Base-by-base conservation (phyloP, 92 coral and sea anemone species). In the Paragorgia papillata region DNA sequence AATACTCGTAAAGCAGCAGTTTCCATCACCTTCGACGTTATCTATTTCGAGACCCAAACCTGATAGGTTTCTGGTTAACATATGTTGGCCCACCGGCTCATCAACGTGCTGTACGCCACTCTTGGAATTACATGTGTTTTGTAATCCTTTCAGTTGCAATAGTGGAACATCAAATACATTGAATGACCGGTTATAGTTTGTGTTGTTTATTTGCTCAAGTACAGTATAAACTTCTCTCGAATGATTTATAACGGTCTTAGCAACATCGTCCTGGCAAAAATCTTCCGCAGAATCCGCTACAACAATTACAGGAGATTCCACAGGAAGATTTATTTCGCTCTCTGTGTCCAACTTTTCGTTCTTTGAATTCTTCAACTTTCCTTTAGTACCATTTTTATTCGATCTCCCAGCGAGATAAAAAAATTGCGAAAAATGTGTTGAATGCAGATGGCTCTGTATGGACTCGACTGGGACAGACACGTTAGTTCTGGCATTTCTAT, bases 1-100 rank as follows among this genome's bases (percentile, higher is more conserved):
- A 53, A 84, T 73, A 24, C 88, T 85, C 9, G 10, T 18, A 40
- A 85, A 85, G 3, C 69, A 80, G 74, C 88, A 85, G 57, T 79
- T 84, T 17, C 82, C 88, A 57, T 85, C 88, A 7, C 88, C 85
- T 24, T 22, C 27, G 20, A 80, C 76, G 10, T n/a, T 17, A 32
- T 84, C 88, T 0, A 60, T 13, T 9, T 18, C 21, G 14, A 78
- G 57, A 28, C 84, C 79, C 18, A 84, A 22, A 1, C 51, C 57
- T 2, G 79, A 22, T 15, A 84, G 75, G 44, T 84, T 69, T 61
- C 84, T 37, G 43, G 43, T 4, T 37, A 37, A 37, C 43, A 12
- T 37, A 4, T 37, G 43, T 37, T 37, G 43, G 6, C 43, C 12
- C 43, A 37, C 43, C 43, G 43, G 5, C 43, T 37, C 43, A 37